A percentile compares a stretch with the other conserved stretches of the same genome.
Conservation (phyloP, 2,113 vertebrate genomes). For the Natator depressus region DNA sequence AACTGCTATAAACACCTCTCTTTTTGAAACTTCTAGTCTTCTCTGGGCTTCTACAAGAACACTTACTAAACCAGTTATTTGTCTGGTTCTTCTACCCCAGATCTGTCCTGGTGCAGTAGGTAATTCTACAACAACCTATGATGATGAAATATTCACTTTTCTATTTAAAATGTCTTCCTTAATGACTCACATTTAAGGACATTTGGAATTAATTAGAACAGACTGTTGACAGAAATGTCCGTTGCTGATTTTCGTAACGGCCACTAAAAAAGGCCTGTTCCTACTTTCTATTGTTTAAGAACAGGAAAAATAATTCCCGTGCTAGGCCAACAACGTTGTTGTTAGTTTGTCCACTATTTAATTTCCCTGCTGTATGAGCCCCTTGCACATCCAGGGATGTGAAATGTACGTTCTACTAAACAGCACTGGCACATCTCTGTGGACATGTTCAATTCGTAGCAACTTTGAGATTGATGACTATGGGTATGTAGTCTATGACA, state of each 20-base stretch:
- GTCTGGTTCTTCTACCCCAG: neutral
- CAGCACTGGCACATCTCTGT: neutral
- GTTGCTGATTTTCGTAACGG: constrained; percentile 33
- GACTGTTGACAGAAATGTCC: constrained; percentile 19
- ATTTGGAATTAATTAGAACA: constrained; percentile 36
- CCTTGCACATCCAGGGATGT: constrained; percentile 31
- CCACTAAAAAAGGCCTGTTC: constrained; percentile 1
- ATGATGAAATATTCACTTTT: constrained; percentile 35
- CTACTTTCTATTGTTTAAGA: constrained; percentile 50
- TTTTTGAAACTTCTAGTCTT: constrained; percentile 41
- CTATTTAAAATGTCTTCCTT: constrained; percentile 48
- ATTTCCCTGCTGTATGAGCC: neutral
- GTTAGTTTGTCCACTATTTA: constrained; percentile 31
- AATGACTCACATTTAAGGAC: constrained; percentile 8
- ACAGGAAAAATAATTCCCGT: constrained; percentile 24
- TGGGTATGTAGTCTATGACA: neutral
- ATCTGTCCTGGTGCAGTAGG: neutral
- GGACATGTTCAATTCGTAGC: neutral
- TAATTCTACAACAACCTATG: constrained; percentile 39
- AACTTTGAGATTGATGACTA: neutral
- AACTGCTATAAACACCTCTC: constrained; percentile 40
- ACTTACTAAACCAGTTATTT: constrained; percentile 35
- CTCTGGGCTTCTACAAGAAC: constrained; percentile 37
- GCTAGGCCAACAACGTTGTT: neutral
- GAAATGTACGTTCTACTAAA: constrained; percentile 7